Evolutionary conservation across 1,140 invertebrate genomes (phyloP).

Genomic region (Halyomorpha halys): DNA sequence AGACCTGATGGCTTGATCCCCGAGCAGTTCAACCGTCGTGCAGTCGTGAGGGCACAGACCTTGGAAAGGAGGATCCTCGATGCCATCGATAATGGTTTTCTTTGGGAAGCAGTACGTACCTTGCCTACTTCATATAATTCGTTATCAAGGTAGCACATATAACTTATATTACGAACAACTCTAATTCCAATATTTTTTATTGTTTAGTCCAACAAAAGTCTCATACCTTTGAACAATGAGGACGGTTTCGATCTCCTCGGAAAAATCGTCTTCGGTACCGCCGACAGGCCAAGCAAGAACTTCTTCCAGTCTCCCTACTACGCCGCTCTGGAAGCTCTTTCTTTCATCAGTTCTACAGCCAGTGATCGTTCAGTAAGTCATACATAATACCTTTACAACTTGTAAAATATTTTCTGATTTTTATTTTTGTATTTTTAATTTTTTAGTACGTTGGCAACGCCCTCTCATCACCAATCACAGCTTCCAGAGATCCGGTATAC

Average conservation of each 20-base stretch:
- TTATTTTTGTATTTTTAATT: background rate
- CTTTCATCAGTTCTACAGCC: constrained; percentile 39
- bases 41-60: constrained; percentile 17
- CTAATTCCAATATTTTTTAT: too few species aligned
- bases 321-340: constrained; percentile 37
- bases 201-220: constrained; percentile 38
- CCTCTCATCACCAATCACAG: constrained; percentile 39
- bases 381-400: background rate
- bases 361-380: constrained; percentile 32
- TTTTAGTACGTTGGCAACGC: constrained; percentile 37
- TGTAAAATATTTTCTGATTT: background rate
- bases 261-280: constrained; percentile 9
- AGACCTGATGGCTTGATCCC: constrained; percentile 20
- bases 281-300: constrained; percentile 5
- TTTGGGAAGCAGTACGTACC: background rate
- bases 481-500: constrained; percentile 43
- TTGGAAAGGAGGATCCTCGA: constrained; percentile 23
- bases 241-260: constrained; percentile 19
- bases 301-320: constrained; percentile 45
- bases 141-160: too few species aligned
- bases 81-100: constrained; percentile 2
- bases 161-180: too few species aligned
- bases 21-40: background rate
- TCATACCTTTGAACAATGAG: background rate
- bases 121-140: too few species aligned